Evolutionary conservation across 2,797 vertebrate species (phyloP).

Genomic region (Anguilla anguilla): DNA sequence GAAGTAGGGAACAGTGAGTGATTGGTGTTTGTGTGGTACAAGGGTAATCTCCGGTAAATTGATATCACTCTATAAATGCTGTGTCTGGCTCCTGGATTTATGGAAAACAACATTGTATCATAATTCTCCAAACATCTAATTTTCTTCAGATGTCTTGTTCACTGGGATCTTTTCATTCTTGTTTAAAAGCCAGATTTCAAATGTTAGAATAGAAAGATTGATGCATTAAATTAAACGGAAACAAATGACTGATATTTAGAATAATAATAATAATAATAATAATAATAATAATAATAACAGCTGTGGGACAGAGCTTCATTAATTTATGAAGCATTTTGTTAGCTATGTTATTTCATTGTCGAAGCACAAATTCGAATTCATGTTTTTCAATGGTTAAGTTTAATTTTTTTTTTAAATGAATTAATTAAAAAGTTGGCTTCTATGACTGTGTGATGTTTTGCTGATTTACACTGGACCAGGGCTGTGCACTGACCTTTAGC

Average conservation of each 20-base stretch:
- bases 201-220: not conserved
- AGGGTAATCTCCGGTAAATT: conserved; percentile 15
- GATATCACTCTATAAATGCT: conserved; percentile 19
- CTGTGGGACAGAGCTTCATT: too few species aligned
- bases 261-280: too few species aligned
- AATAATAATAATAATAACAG: too few species aligned
- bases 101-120: conserved; percentile 29
- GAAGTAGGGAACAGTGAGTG: not conserved
- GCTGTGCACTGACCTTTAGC: too few species aligned
- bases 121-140: conserved; percentile 24
- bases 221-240: not conserved
- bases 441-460: too few species aligned
- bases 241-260: not conserved
- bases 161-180: not conserved
- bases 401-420: too few species aligned
- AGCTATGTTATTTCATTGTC: too few species aligned
- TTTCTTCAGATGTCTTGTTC: not conserved
- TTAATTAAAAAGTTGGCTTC: too few species aligned
- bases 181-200: not conserved
- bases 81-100: conserved; percentile 30
- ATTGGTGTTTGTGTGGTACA: not conserved
- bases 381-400: too few species aligned
- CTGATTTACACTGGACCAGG: too few species aligned
- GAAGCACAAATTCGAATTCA: too few species aligned
- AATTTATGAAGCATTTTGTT: too few species aligned